These are phyloP conservation scores for Syndactyla subalaris DNA, from an alignment of 2,797 vertebrate genomes.

Conservation along the genomic window DNA sequence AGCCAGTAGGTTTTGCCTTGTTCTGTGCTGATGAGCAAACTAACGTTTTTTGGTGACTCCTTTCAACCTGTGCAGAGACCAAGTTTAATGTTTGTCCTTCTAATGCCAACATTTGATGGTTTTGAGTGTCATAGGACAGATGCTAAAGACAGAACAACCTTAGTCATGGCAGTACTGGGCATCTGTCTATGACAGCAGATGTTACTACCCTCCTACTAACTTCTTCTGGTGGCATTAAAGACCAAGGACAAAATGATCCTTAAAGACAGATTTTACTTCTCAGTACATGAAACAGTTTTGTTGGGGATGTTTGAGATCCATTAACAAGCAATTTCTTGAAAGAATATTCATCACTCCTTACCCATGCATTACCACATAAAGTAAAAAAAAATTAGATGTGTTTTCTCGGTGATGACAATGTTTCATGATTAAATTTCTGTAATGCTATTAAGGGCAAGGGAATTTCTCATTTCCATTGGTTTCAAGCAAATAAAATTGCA, in stretches of 20 bases:
- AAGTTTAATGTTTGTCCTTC: background rate
- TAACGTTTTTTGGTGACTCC: background rate
- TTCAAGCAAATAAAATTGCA: background rate
- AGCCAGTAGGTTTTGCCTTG: background rate
- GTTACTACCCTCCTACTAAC: background rate
- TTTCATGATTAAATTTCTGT: background rate
- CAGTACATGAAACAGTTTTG: background rate
- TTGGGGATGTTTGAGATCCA: background rate
- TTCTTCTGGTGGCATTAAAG: background rate
- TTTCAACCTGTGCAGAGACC: background rate
- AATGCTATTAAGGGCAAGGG: background rate
- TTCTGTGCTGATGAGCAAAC: background rate
- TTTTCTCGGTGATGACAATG: background rate
- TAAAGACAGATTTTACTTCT: background rate
- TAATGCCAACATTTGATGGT: background rate
- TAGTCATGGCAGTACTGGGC: background rate
- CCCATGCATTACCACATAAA: rapidly evolving
- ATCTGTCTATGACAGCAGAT: background rate
- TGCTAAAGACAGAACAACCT: background rate
- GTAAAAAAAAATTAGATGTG: background rate
- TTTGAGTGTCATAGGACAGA: background rate
- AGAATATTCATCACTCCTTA: background rate
- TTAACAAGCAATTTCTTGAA: background rate
- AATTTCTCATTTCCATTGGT: background rate
- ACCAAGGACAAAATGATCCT: background rate